Evolutionary conservation across 2,797 vertebrate genomes (phyloP), one percentile per base, ranked within the genome.

Genomic region (Lagocephalus sceleratus): DNA sequence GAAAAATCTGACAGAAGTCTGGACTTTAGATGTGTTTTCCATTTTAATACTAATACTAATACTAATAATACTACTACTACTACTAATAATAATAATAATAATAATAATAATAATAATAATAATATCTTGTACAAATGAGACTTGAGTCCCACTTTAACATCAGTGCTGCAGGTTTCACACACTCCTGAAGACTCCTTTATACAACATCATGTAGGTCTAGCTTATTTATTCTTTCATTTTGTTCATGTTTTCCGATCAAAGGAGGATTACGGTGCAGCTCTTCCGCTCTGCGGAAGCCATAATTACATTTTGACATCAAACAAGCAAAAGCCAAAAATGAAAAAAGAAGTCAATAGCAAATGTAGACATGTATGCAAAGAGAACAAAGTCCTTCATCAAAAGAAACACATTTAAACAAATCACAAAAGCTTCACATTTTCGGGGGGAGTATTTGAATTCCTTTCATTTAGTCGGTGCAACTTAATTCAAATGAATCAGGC

Each of bases 401-500:
- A 75, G 73, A 68, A 78, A 69, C 1, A 42, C 59, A 49, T 60
- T 57, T 15, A 60, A 66, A 66, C 63, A 57, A 57, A 63, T 23
- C 21, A 51, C 51, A 19, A 39, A 55, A 54, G 42, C 17, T 20
- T 44, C 42, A 49, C 50, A 38, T 51, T 60, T 63, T 55, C 60
- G 58, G 49, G 66, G 57, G 66, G 52, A 47, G 46, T 66, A 71
- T 78, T 73, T 76, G 25, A 87, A 77, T 75, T 57, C 62, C 62
- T 81, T 89, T 87, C 79, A 83, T 87, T 87, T 82, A 71, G 70
- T 73, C 71, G 49, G 66, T n/a, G 60, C 49, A 71, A 82, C 79
- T 85, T 84, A 86, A 89, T 91, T 89, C 79, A 86, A 81, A 73
- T 73, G 74, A 83, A 83, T 77, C 62, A 64, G 78, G 81, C 73